phyloP scores from a whole-genome alignment of 2,113 vertebrate species.

The Haemorhous mexicanus region DNA sequence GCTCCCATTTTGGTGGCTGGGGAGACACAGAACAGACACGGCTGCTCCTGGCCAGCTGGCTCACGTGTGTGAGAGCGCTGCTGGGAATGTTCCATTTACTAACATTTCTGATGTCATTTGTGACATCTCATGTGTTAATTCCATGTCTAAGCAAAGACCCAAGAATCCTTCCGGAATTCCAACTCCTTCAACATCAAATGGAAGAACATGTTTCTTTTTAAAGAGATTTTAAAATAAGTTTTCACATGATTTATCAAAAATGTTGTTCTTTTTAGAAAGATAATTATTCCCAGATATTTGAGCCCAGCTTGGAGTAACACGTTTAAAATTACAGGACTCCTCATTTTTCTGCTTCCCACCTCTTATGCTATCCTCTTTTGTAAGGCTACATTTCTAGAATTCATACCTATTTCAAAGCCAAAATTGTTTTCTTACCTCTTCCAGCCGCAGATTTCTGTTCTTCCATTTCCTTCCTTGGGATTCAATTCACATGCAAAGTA shows the following conservation, averaged over 20 bases:
- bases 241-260: background rate
- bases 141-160: background rate
- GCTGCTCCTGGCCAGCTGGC: background rate
- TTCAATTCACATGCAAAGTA: background rate
- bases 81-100: background rate
- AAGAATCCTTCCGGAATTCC: background rate
- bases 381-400: background rate
- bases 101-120: background rate
- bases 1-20: background rate
- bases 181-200: background rate
- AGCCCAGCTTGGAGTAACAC: background rate
- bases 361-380: background rate
- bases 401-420: background rate
- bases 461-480: background rate
- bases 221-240: background rate
- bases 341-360: background rate
- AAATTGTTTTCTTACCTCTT: background rate
- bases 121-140: conserved; percentile 2
- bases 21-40: rapidly evolving
- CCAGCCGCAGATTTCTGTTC: background rate
- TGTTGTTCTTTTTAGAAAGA: background rate
- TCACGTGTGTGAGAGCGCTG: rapidly evolving
- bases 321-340: background rate
- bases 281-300: background rate
- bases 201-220: background rate